Evolutionary conservation across 1,140 invertebrate genomes (phyloP).

Genomic region (Hylyphantes graminicola): DNA sequence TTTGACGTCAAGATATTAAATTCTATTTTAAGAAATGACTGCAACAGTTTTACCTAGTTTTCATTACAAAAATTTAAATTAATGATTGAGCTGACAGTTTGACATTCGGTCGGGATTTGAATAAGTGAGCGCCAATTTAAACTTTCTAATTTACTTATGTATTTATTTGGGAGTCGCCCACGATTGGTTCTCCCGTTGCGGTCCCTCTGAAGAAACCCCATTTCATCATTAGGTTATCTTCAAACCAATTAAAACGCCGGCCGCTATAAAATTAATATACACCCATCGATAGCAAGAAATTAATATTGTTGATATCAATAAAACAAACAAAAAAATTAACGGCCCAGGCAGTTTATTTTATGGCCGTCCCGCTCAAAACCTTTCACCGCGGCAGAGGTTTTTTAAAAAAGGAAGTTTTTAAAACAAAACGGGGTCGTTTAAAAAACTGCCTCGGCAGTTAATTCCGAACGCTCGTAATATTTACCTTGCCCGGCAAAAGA

Average conservation of each 20-base stretch:
- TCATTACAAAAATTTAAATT: too few relatives aligned
- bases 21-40: too few relatives aligned
- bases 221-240: constrained; percentile 54
- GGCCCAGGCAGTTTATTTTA: constrained; percentile 57
- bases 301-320: constrained; percentile 60
- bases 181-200: neutral
- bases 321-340: constrained; percentile 60
- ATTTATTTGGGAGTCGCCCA: too few relatives aligned
- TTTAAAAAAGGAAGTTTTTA: constrained; percentile 57
- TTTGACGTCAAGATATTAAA: too few relatives aligned
- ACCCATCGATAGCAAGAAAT: constrained; percentile 59
- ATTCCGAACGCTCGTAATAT: constrained; percentile 39
- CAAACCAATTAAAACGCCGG: constrained; percentile 49
- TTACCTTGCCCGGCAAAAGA: constrained; percentile 32
- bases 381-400: constrained; percentile 31
- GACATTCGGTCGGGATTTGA: too few relatives aligned
- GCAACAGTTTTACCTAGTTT: too few relatives aligned
- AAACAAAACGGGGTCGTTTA: constrained; percentile 56
- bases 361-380: constrained; percentile 32
- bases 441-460: constrained; percentile 53
- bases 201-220: constrained; percentile 32
- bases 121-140: too few relatives aligned
- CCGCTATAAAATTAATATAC: constrained; percentile 59
- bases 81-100: too few relatives aligned
- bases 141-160: too few relatives aligned